A percentile compares a stretch with the other conserved stretches of the same genome.
These are phyloP conservation scores for Sclerodermus sp. DNA, from an alignment of 2,888 invertebrate species.

Conservation along the genomic window DNA sequence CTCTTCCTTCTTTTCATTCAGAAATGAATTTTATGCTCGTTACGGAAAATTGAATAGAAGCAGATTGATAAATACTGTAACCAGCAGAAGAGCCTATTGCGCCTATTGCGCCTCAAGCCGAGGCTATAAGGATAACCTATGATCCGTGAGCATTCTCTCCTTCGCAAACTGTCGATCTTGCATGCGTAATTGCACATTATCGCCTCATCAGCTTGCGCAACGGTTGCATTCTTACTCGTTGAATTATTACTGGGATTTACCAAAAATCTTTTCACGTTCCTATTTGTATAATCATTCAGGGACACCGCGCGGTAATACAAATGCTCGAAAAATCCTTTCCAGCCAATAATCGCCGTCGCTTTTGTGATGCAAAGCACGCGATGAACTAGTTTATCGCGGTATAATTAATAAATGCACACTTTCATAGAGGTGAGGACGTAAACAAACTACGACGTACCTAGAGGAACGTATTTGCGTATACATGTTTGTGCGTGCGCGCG, in stretches of 20 bases:
- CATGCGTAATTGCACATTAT: slow-evolving; percentile 45
- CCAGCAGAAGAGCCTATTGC: too few relatives aligned
- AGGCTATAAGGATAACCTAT: slow-evolving; percentile 33
- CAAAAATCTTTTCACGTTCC: too few relatives aligned
- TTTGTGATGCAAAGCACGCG: too few relatives aligned
- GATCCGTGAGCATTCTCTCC: slow-evolving; percentile 30
- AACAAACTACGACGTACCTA: slow-evolving; percentile 15
- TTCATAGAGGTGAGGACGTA: slow-evolving; percentile 17
- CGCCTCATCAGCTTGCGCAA: slow-evolving; percentile 30
- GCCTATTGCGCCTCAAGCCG: slow-evolving; percentile 23
- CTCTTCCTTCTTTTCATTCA: too few relatives aligned
- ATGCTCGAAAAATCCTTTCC: too few relatives aligned
- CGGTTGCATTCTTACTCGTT: neutral
- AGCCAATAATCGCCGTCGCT: too few relatives aligned
- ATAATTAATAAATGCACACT: slow-evolving; percentile 13
- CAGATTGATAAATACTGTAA: too few relatives aligned
- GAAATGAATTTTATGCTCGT: too few relatives aligned
- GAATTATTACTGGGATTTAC: neutral
- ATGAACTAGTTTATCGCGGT: too few relatives aligned
- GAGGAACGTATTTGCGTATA: too few relatives aligned
- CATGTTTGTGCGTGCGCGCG: too few relatives aligned
- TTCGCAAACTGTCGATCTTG: slow-evolving; percentile 22
- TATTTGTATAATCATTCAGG: slow-evolving; percentile 7
- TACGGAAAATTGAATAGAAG: too few relatives aligned
- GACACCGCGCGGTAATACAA: slow-evolving; percentile 11